A percentile compares a stretch with the other conserved stretches of the same genome.
phyloP scores from a whole-genome alignment of 2,888 invertebrate genomes.

The Clitarchus hookeri region DNA sequence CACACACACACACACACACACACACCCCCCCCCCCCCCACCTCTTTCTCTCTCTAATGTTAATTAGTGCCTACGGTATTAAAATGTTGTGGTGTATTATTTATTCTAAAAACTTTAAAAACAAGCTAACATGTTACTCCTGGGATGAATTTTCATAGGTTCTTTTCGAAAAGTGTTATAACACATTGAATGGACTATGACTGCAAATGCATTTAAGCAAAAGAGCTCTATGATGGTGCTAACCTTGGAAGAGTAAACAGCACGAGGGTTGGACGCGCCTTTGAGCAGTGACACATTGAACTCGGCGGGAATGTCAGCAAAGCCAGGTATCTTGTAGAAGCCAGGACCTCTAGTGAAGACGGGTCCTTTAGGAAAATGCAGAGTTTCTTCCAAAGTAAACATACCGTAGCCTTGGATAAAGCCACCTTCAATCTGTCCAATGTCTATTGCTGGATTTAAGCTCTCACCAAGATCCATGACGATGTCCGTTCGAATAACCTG shows the following conservation, averaged over 20 bases:
- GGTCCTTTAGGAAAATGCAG: conserved; percentile 84
- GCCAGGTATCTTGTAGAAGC: conserved; percentile 92
- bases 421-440: conserved; percentile 96
- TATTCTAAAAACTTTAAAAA: no score
- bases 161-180: no score
- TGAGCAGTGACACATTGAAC: conserved; percentile 90
- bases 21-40: no score
- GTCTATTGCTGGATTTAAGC: conserved; percentile 95
- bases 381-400: conserved; percentile 89
- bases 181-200: no score
- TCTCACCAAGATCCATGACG: conserved; percentile 95
- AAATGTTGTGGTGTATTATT: no score
- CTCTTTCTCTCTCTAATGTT: no score
- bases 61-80: no score
- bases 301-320: conserved; percentile 89
- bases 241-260: conserved; percentile 97
- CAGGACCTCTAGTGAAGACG: conserved; percentile 85
- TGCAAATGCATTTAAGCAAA: background rate
- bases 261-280: conserved; percentile 86
- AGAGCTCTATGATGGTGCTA: conserved; percentile 38
- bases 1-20: no score
- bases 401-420: conserved; percentile 92
- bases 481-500: conserved; percentile 85
- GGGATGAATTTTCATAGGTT: no score
- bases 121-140: no score